These are phyloP conservation scores for Epistrophella euchroma DNA, from an alignment of 2,888 invertebrate species.

Conservation along the genomic window DNA sequence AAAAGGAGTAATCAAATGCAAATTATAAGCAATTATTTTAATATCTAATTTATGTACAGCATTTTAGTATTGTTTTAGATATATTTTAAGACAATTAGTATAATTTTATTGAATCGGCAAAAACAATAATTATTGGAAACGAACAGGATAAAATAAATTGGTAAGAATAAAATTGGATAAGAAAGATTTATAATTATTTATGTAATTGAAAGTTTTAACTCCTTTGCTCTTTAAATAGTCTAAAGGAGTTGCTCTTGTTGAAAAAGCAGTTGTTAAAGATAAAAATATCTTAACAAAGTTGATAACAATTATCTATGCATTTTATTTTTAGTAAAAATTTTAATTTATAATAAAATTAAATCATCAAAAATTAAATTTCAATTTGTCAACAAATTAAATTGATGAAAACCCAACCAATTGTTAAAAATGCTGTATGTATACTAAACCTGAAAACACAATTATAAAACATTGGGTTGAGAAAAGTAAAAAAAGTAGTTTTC, in stretches of 20 bases:
- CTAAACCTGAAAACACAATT: slow-evolving; percentile 48
- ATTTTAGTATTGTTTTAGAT: slow-evolving; percentile 42
- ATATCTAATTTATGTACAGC: slow-evolving; percentile 63
- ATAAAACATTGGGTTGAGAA: slow-evolving; percentile 25
- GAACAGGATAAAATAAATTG: background rate
- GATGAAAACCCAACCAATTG: slow-evolving; percentile 10
- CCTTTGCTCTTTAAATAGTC: background rate
- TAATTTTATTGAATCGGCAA: slow-evolving; percentile 15
- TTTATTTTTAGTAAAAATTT: background rate
- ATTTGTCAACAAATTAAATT: background rate
- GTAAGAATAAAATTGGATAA: slow-evolving; percentile 7
- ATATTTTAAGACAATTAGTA: slow-evolving; percentile 16
- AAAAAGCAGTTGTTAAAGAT: slow-evolving; percentile 1
- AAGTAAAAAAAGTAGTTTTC: slow-evolving; percentile 43
- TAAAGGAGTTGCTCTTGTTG: slow-evolving; percentile 1
- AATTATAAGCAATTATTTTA: slow-evolving; percentile 71
- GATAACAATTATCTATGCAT: background rate
- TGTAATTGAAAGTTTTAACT: background rate
- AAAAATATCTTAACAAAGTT: slow-evolving; percentile 4
- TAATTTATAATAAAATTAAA: background rate
- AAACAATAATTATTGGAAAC: slow-evolving; percentile 1
- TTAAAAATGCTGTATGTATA: slow-evolving; percentile 58
- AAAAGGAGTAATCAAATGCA: slow-evolving; percentile 37
- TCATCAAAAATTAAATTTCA: background rate
- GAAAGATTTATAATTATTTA: slow-evolving; percentile 7